Conservation (phyloP, 2,113 vertebrate genomes). For the Prunella himalayana region DNA sequence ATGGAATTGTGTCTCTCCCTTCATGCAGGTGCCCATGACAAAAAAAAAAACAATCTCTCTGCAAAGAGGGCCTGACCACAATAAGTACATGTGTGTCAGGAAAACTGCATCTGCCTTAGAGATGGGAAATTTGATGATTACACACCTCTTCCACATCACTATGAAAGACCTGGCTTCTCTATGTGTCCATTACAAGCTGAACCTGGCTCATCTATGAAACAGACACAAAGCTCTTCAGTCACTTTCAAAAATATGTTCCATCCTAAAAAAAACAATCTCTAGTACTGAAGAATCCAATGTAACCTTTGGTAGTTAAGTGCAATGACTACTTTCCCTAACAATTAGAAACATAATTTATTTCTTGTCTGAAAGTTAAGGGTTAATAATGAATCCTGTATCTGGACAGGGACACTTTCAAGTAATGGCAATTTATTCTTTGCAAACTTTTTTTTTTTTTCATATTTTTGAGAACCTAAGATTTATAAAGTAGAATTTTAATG, state of each 20-base stretch:
- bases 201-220: not conserved
- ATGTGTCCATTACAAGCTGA: not conserved
- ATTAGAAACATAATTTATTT: not conserved
- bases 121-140: not conserved
- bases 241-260: not conserved
- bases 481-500: conserved; percentile 20
- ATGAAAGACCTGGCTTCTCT: not conserved
- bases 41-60: not conserved
- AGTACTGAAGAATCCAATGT: not conserved
- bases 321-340: not conserved
- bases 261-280: not conserved
- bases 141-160: not conserved
- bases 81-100: not conserved
- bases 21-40: not conserved
- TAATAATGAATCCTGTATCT: not conserved
- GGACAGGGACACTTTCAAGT: not conserved
- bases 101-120: not conserved
- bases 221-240: not conserved
- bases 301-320: not conserved
- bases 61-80: not conserved
- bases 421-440: not conserved
- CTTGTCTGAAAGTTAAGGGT: not conserved
- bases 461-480: not conserved
- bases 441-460: not conserved
- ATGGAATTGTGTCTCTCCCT: not conserved